These are phyloP conservation scores for Drosophila kuntzei DNA, from an alignment of 2,888 invertebrate species.

Conservation along the genomic window DNA sequence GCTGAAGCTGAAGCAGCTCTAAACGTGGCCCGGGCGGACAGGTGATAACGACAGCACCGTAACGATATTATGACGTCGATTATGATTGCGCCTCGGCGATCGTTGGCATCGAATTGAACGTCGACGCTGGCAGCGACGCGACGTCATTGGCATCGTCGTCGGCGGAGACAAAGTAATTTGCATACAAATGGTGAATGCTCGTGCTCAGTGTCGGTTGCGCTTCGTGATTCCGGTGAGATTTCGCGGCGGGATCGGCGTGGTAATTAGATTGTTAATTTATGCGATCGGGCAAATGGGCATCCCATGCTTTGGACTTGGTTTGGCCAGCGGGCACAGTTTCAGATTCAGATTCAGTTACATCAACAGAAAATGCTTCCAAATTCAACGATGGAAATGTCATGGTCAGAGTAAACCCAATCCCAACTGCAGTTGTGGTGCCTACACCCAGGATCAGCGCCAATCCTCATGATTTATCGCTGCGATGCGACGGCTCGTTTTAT, in stretches of 20 bases:
- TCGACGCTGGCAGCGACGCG: background rate
- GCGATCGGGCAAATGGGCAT: constrained; percentile 44
- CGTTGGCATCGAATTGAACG: constrained; percentile 26
- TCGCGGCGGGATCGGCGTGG: constrained; percentile 40
- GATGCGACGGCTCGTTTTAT: constrained; percentile 73
- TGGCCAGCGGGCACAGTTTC: constrained; percentile 2
- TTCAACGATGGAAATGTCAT: constrained; percentile 15
- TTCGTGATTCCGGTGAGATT: constrained; percentile 75
- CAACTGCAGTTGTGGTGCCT: background rate
- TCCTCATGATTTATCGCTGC: constrained; percentile 71
- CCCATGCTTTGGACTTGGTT: background rate
- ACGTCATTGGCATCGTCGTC: constrained; percentile 8
- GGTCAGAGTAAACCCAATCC: background rate
- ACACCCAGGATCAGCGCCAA: constrained; percentile 19
- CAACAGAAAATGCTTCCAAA: constrained; percentile 3
- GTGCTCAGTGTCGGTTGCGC: constrained; percentile 78
- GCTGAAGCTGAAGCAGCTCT: constrained; percentile 9
- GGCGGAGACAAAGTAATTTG: constrained; percentile 63
- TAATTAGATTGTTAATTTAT: constrained; percentile 80
- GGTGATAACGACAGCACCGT: constrained; percentile 73
- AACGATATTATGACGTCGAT: constrained; percentile 77
- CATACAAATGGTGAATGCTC: constrained; percentile 81
- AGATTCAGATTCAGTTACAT: background rate
- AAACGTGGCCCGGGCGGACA: constrained; percentile 33
- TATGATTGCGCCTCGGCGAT: constrained; percentile 70